phyloP scores from a whole-genome alignment of 2,888 invertebrate genomes.

The Polydrusus tereticollis region DNA sequence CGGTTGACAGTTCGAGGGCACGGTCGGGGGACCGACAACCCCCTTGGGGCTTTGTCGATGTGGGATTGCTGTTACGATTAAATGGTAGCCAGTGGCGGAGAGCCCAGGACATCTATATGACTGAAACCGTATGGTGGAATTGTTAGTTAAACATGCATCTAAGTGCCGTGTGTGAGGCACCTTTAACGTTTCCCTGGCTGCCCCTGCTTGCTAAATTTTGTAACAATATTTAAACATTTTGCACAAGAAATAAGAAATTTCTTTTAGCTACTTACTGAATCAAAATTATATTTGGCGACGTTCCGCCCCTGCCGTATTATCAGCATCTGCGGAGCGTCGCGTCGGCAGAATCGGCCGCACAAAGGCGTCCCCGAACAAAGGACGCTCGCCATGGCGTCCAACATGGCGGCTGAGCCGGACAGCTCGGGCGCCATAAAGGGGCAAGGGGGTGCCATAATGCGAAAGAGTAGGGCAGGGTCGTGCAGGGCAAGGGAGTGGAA shows the following conservation, averaged over 20 bases:
- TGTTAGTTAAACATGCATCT: no score
- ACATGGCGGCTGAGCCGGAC: constrained; percentile 64
- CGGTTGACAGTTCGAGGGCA: constrained; percentile 32
- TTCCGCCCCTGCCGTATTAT: constrained; percentile 10
- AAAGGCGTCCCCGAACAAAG: constrained; percentile 56
- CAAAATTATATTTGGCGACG: no score
- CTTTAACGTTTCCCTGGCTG: no score
- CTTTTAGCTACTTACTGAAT: no score
- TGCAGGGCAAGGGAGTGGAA: not conserved
- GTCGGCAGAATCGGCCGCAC: constrained; percentile 45
- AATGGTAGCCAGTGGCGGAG: constrained; percentile 7
- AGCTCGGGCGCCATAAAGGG: constrained; percentile 61
- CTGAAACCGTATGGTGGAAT: no score
- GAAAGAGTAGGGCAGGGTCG: constrained; percentile 18
- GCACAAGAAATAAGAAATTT: no score
- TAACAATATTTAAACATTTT: no score
- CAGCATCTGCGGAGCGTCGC: constrained; percentile 32
- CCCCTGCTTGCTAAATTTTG: no score
- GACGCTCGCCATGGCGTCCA: constrained; percentile 64
- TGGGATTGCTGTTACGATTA: constrained; percentile 14
- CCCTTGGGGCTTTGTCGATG: constrained; percentile 5
- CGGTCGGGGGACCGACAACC: not conserved
- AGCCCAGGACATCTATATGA: not conserved
- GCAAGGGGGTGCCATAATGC: constrained; percentile 48
- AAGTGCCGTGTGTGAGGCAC: no score